A percentile compares a stretch with the other conserved stretches of the same genome.
phyloP scores from a whole-genome alignment of 2,888 invertebrate genomes.

The Yponomeuta plumbellus region DNA sequence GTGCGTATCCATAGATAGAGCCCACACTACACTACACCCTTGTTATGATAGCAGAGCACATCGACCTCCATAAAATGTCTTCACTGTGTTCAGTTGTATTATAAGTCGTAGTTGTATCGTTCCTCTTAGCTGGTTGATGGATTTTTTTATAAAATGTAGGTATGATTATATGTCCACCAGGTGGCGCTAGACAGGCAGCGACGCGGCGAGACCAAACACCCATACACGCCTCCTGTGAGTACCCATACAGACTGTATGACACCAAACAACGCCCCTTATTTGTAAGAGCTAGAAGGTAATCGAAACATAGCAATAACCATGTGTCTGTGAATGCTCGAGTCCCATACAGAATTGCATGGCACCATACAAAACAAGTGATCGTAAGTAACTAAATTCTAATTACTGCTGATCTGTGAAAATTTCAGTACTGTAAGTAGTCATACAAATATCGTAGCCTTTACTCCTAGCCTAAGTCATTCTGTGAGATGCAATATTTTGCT shows the following conservation, averaged over 20 bases:
- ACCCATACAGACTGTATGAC: background rate
- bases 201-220: background rate
- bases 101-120: background rate
- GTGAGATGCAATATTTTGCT: constrained; percentile 8
- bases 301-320: background rate
- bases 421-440: background rate
- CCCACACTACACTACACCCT: background rate
- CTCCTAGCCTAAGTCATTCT: background rate
- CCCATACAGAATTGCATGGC: background rate
- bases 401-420: background rate
- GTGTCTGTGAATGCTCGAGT: background rate
- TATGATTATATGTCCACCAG: constrained; percentile 3
- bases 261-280: background rate
- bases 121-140: background rate
- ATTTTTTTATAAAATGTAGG: constrained; percentile 4
- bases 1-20: constrained; percentile 40
- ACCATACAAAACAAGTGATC: background rate
- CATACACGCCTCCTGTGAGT: constrained; percentile 3
- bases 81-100: background rate
- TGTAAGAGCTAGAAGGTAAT: background rate
- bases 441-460: background rate
- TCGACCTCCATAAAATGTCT: background rate
- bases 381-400: background rate
- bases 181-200: background rate
- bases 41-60: background rate